Conservation (phyloP, 2,113 vertebrate genomes). For the Cochlearius cochlearius region DNA sequence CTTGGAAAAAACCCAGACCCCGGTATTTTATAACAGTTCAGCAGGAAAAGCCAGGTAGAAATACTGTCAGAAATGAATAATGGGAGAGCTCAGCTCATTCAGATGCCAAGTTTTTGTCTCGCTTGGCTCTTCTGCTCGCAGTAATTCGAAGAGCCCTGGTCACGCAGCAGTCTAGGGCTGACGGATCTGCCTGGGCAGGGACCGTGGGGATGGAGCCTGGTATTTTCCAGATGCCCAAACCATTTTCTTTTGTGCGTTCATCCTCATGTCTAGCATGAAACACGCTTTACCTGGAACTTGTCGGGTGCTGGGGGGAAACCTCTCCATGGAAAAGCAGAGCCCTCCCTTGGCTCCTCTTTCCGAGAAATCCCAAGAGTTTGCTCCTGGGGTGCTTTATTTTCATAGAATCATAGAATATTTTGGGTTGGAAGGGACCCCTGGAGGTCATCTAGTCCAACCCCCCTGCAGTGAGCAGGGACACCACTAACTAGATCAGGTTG, state of each 20-base stretch:
- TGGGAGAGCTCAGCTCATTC: neutral
- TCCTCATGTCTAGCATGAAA: neutral
- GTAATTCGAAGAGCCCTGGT: neutral
- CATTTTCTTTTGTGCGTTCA: neutral
- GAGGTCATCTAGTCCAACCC: too few species aligned
- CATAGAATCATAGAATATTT: too few species aligned
- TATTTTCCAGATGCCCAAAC: neutral
- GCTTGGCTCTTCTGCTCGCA: fast-evolving
- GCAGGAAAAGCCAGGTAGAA: neutral
- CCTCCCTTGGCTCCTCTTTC: neutral
- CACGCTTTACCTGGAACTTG: neutral
- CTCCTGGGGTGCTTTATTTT: neutral
- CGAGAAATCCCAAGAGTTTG: too few species aligned
- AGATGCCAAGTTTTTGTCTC: neutral
- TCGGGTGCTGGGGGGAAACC: neutral
- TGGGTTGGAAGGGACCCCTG: too few species aligned
- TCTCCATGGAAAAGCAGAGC: neutral
- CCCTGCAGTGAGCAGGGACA: too few species aligned
- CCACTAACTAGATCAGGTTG: too few species aligned
- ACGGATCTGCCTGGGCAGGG: neutral
- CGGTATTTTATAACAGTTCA: neutral
- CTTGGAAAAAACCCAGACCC: neutral
- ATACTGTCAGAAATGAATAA: neutral
- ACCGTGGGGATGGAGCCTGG: neutral
- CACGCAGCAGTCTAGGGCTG: fast-evolving